Conservation (phyloP, 2,113 vertebrate species). For the Nestor notabilis region DNA sequence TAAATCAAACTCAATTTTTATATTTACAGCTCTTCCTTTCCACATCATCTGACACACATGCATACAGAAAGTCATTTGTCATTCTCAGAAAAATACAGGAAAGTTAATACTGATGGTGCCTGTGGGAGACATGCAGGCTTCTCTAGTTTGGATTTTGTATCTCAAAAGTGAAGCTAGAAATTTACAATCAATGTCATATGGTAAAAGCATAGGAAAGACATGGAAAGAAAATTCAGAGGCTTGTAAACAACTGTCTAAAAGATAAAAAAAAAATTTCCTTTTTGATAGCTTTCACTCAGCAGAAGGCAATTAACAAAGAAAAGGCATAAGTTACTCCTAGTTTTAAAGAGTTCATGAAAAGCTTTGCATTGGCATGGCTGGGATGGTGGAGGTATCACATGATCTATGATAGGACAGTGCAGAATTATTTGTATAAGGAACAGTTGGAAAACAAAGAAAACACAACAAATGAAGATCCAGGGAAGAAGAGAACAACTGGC, state of each 20-base stretch:
- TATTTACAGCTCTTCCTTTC: not conserved
- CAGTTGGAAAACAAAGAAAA: not conserved
- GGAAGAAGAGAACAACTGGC: not conserved
- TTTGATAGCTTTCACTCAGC: not conserved
- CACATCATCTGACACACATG: not conserved
- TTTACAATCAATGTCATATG: not conserved
- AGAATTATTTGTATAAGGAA: not conserved
- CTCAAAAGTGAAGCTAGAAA: not conserved
- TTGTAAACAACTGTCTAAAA: not conserved
- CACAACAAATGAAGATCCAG: not conserved
- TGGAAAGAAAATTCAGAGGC: accelerated
- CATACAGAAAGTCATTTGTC: not conserved
- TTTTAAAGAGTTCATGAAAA: not conserved
- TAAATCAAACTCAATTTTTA: not conserved
- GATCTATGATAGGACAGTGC: not conserved
- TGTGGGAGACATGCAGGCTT: not conserved
- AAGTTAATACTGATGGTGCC: accelerated
- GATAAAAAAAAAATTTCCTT: not conserved
- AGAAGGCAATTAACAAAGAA: not conserved
- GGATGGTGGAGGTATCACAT: not conserved
- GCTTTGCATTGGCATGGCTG: not conserved
- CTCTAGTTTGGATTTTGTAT: not conserved
- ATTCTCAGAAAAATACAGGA: not conserved
- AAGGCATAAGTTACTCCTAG: not conserved
- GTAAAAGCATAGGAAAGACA: not conserved